phyloP scores from a whole-genome alignment of 2,797 vertebrate genomes.

The Myotis findleyi region DNA sequence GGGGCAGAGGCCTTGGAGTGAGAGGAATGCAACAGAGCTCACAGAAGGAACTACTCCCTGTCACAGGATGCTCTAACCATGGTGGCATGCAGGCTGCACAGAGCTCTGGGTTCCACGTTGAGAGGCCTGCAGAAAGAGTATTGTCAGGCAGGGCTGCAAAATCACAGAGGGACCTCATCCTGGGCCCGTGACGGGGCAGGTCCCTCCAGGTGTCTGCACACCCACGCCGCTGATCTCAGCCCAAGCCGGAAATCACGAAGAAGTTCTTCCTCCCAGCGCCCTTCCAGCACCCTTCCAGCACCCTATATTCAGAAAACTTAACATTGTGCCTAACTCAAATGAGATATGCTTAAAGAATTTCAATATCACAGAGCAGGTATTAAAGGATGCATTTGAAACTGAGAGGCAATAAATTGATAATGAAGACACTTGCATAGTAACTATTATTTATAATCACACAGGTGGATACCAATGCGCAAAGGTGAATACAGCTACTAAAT shows the following conservation, averaged over 20 bases:
- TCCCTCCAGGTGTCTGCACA: neutral
- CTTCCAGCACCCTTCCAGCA: neutral
- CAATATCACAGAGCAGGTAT: neutral
- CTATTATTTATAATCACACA: neutral
- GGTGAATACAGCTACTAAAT: neutral
- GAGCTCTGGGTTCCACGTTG: neutral
- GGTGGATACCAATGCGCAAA: neutral
- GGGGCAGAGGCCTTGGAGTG: neutral
- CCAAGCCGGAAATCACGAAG: neutral
- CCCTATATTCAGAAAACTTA: neutral
- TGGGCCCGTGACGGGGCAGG: too few relatives aligned
- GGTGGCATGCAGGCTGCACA: accelerated
- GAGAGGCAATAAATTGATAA: constrained; percentile 39
- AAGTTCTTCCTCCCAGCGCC: neutral
- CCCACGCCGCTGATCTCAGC: neutral
- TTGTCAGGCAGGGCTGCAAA: neutral
- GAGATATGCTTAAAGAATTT: constrained; percentile 18
- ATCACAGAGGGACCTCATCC: neutral
- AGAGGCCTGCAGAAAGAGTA: neutral
- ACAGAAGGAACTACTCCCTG: neutral
- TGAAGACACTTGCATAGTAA: neutral
- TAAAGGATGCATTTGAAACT: neutral
- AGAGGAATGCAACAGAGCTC: too few relatives aligned
- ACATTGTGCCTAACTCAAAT: neutral
- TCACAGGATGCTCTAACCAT: neutral